Conservation (phyloP, 2,888 invertebrate species). For the Carabus problematicus region DNA sequence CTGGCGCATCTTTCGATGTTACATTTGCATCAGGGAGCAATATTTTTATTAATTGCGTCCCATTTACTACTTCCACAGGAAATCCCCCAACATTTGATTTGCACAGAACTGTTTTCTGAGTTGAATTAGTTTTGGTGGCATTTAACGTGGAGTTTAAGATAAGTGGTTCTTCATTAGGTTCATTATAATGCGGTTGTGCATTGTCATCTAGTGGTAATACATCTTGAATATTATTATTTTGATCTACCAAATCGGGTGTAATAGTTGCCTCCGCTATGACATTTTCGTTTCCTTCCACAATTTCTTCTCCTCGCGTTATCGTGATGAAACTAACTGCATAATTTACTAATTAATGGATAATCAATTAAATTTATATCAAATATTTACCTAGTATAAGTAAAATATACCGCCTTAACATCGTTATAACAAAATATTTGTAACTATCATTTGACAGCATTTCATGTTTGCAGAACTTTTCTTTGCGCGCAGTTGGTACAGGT, state of each 20-base stretch:
- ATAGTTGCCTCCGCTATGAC: neutral
- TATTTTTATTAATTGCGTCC: conserved; percentile 71
- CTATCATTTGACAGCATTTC: conserved; percentile 10
- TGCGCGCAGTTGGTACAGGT: neutral
- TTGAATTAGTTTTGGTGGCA: conserved; percentile 45
- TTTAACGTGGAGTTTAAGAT: conserved; percentile 39
- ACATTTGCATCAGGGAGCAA: conserved; percentile 70
- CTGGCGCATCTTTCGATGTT: conserved; percentile 68
- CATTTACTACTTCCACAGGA: conserved; percentile 73
- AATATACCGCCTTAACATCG: conserved; percentile 18
- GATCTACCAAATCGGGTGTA: neutral
- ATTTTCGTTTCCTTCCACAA: neutral
- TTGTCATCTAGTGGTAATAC: conserved; percentile 10
- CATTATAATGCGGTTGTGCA: conserved; percentile 43
- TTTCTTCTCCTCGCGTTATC: conserved; percentile 21
- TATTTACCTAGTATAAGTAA: conserved; percentile 16
- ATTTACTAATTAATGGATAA: neutral
- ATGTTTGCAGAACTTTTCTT: neutral
- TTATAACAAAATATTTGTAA: conserved; percentile 1
- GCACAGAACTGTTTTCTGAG: conserved; percentile 55
- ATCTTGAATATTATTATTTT: conserved; percentile 16
- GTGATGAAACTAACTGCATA: conserved; percentile 9
- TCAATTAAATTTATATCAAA: conserved; percentile 5
- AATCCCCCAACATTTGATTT: conserved; percentile 51
- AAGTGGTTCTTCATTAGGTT: conserved; percentile 43